A percentile compares a stretch with the other conserved stretches of the same genome.
These are phyloP conservation scores for Catocala sponsa DNA, from an alignment of 2,888 invertebrate species.

Conservation along the genomic window DNA sequence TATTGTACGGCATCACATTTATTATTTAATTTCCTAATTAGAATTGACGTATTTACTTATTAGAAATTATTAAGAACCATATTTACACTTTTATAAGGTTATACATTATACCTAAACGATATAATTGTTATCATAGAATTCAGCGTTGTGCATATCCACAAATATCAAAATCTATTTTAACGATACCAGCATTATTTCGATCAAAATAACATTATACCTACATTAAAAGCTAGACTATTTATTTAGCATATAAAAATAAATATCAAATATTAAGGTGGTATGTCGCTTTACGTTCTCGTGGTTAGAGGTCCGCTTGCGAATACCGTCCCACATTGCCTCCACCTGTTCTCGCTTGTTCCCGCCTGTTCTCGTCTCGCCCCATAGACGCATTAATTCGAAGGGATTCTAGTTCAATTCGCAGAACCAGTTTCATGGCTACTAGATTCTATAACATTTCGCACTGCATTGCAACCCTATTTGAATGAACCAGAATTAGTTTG, in stretches of 20 bases:
- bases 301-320: slow-evolving; percentile 45
- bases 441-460: slow-evolving; percentile 37
- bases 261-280: background rate
- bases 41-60: too few relatives aligned
- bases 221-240: too few relatives aligned
- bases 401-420: slow-evolving; percentile 33
- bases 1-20: too few relatives aligned
- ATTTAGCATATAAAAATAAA: slow-evolving; percentile 1
- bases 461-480: slow-evolving; percentile 37
- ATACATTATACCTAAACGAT: too few relatives aligned
- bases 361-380: slow-evolving; percentile 48
- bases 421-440: slow-evolving; percentile 49
- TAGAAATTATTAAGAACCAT: too few relatives aligned
- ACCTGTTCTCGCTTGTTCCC: slow-evolving; percentile 42
- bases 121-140: too few relatives aligned
- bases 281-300: slow-evolving; percentile 14
- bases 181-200: too few relatives aligned
- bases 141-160: too few relatives aligned
- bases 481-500: slow-evolving; percentile 23
- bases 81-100: too few relatives aligned
- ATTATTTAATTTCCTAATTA: too few relatives aligned
- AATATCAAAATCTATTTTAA: too few relatives aligned
- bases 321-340: slow-evolving; percentile 42
- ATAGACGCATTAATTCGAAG: slow-evolving; percentile 52
- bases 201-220: too few relatives aligned